phyloP scores from a whole-genome alignment of 2,797 vertebrate genomes.

The Pipistrellus nathusii region DNA sequence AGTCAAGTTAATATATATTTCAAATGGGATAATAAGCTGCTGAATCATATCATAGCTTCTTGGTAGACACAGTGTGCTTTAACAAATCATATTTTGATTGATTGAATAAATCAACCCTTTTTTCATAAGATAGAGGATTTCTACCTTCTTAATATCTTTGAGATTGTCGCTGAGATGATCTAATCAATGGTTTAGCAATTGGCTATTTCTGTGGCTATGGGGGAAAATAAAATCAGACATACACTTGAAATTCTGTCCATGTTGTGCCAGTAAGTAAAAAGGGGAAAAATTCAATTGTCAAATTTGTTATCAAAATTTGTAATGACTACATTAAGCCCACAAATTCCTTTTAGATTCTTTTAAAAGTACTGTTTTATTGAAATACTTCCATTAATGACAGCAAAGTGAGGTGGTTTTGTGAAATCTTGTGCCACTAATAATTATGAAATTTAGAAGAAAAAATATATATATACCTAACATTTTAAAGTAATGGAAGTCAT shows the following conservation, averaged over 20 bases:
- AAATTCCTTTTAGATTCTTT: slow-evolving; percentile 40
- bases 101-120: slow-evolving; percentile 12
- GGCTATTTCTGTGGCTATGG: background rate
- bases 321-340: background rate
- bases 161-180: slow-evolving; percentile 30
- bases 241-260: slow-evolving; percentile 35
- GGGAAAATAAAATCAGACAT: background rate
- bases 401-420: slow-evolving; percentile 37
- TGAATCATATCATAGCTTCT: background rate
- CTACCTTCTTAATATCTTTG: background rate
- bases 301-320: slow-evolving; percentile 19
- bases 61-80: background rate
- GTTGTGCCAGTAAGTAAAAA: slow-evolving; percentile 27
- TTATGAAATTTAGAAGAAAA: background rate
- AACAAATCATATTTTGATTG: slow-evolving; percentile 38
- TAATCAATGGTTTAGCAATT: slow-evolving; percentile 14
- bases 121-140: background rate
- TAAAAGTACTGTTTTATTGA: slow-evolving; percentile 37
- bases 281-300: background rate
- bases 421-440: slow-evolving; percentile 16
- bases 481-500: background rate
- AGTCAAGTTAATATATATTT: slow-evolving; percentile 46
- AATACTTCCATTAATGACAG: background rate
- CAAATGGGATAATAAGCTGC: background rate
- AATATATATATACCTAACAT: background rate